These are phyloP conservation scores for Actinemys pallida DNA, from an alignment of 2,113 vertebrate genomes.

Conservation along the genomic window DNA sequence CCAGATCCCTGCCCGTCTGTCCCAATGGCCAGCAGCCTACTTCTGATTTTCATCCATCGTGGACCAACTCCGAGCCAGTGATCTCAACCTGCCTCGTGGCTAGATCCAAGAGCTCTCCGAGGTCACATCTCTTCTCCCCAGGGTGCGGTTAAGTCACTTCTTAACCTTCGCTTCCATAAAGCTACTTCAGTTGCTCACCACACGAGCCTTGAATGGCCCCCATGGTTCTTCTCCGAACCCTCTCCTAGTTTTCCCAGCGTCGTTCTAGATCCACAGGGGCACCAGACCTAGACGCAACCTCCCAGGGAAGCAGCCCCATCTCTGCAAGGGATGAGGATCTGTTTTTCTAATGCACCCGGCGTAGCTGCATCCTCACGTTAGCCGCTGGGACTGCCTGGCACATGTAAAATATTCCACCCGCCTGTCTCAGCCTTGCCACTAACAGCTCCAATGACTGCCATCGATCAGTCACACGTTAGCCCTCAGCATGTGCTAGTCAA, in stretches of 20 bases:
- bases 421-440: no score
- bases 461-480: background rate
- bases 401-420: background rate
- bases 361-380: background rate
- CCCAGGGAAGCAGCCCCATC: background rate
- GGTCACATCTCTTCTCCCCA: no score
- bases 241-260: background rate
- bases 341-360: accelerated
- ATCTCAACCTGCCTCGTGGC: background rate
- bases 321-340: background rate
- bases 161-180: no score
- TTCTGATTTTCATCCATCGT: no score
- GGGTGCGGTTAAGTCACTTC: no score
- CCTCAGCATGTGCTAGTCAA: background rate
- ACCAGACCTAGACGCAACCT: no score
- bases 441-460: background rate
- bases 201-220: no score
- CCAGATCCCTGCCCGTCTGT: background rate
- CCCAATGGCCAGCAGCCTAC: background rate
- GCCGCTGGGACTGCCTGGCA: background rate
- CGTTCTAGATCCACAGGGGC: no score
- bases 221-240: no score
- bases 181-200: no score
- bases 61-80: no score
- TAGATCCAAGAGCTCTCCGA: no score